Evolutionary conservation across 92 coral and sea anemone genomes (phyloP).

Genomic region (Pocillopora grandis): DNA sequence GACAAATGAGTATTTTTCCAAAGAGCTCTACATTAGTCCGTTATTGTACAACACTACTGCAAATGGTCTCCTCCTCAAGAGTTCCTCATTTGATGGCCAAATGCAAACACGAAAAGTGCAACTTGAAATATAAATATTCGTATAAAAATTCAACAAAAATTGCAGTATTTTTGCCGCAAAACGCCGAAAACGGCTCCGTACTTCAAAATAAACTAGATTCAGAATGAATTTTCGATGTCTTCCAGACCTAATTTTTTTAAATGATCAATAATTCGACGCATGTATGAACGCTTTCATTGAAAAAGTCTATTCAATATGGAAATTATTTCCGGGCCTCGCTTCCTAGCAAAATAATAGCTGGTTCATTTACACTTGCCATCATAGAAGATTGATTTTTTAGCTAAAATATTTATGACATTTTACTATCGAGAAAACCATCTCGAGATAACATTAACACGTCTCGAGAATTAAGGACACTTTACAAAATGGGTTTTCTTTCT

Average conservation of each 20-base stretch:
- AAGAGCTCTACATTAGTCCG: too few species aligned
- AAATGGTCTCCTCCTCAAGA: neutral
- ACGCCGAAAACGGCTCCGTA: neutral
- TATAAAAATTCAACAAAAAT: neutral
- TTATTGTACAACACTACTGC: too few species aligned
- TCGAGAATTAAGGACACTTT: neutral
- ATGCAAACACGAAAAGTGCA: neutral
- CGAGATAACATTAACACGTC: neutral
- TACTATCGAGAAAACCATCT: neutral
- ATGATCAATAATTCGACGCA: slow-evolving; percentile 4
- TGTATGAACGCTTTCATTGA: neutral
- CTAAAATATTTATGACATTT: neutral
- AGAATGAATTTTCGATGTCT: neutral
- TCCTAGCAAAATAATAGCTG: neutral
- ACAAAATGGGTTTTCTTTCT: neutral
- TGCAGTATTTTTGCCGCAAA: neutral
- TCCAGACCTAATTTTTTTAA: too few species aligned
- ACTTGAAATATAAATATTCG: slow-evolving; percentile 1
- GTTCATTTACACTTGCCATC: neutral
- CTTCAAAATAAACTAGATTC: neutral
- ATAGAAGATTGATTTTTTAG: neutral
- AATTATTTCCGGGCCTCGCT: slow-evolving; percentile 34
- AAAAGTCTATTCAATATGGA: slow-evolving; percentile 16
- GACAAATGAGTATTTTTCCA: neutral
- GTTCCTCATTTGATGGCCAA: neutral